Percentiles rank a stretch among this genome's conserved stretches.
Evolutionary conservation across 1,140 invertebrate genomes (phyloP).

Genomic region (Drosophila tsacasi): DNA sequence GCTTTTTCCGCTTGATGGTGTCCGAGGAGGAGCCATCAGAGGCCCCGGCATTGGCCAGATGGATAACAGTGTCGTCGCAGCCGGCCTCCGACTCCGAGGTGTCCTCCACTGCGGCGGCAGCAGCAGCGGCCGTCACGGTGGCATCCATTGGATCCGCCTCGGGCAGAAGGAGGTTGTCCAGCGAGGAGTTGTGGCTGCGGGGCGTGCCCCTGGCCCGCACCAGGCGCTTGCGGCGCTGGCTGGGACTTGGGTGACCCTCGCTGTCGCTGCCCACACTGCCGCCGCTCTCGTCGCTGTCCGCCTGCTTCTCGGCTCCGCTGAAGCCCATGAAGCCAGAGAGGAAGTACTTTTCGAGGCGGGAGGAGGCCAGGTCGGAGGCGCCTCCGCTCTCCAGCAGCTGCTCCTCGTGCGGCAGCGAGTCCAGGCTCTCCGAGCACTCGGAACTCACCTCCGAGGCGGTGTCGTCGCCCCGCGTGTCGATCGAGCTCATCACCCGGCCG

Average conservation of each 20-base stretch:
- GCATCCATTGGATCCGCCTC: constrained; percentile 86
- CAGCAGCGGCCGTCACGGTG: constrained; percentile 77
- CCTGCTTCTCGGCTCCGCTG: constrained; percentile 88
- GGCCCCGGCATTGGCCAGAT: constrained; percentile 86
- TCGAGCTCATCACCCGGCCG: constrained; percentile 87
- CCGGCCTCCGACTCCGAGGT: constrained; percentile 92
- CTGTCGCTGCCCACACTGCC: constrained; percentile 94
- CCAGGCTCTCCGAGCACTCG: constrained; percentile 93
- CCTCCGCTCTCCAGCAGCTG: constrained; percentile 86
- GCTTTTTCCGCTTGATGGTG: constrained; percentile 93
- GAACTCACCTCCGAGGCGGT: constrained; percentile 94
- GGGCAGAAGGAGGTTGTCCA: constrained; percentile 89
- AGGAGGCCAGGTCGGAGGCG: constrained; percentile 90
- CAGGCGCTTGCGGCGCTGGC: constrained; percentile 92
- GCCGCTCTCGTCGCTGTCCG: constrained; percentile 88
- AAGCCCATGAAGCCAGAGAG: constrained; percentile 94
- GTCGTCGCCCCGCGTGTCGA: constrained; percentile 87
- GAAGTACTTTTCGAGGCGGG: constrained; percentile 95
- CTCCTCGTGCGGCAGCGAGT: constrained; percentile 88
- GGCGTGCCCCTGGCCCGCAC: constrained; percentile 92
- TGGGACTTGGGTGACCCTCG: constrained; percentile 93
- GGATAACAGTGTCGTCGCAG: constrained; percentile 88
- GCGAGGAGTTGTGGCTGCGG: constrained; percentile 91
- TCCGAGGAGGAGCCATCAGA: constrained; percentile 90
- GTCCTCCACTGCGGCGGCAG: constrained; percentile 86